Evolutionary conservation across 2,113 vertebrate genomes (phyloP), one percentile per base, ranked within the genome.

Genomic region (Promerops cafer): DNA sequence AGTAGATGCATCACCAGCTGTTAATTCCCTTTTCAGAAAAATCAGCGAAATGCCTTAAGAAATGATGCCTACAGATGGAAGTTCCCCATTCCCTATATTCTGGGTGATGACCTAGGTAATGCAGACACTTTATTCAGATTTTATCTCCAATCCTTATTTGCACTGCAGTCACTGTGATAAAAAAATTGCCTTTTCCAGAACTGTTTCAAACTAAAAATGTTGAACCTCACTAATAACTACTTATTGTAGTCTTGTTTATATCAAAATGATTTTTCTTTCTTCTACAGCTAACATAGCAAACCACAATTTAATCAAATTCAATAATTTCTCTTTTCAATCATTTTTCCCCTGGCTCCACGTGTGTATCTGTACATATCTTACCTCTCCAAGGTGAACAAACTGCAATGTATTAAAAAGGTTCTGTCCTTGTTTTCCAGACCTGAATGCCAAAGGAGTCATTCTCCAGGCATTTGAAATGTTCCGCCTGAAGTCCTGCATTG

Each of bases 381-480:
- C 10, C 24, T 82, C 26, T 66, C 39, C 13, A 50, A 28, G 13
- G 31, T 24, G 45, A 54, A 50, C 20, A 31, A 37, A 11, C 42
- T 53, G 9, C 61, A 54, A 9, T 24, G 11, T 64, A 30, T 44
- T 88, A 42, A 82, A 70, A 82, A 70, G 7, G 5, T 54, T 24
- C 9, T 74, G n/a, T 88, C 21, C 47, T 79, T 88, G 31, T 92
- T 93, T 96, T 96, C 28, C 64, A 98, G 98, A 68, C 5, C 95
- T 98, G 56, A 98, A 98, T 74, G 99, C 99, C 37, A 99, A 99
- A 97, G 99, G 93, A 59, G 98, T 98, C 22, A 98, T 99, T 93
- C 98, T 99, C 65, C 98, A 98, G 87, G 97, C 98, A 0, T 98
- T 99, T 96, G 99, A 99, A 97, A 98, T 99, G 98, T 99, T 98